Evolutionary conservation across 2,888 invertebrate species (phyloP), one percentile per base, ranked within the genome.

Genomic region (Spilarctia lutea): DNA sequence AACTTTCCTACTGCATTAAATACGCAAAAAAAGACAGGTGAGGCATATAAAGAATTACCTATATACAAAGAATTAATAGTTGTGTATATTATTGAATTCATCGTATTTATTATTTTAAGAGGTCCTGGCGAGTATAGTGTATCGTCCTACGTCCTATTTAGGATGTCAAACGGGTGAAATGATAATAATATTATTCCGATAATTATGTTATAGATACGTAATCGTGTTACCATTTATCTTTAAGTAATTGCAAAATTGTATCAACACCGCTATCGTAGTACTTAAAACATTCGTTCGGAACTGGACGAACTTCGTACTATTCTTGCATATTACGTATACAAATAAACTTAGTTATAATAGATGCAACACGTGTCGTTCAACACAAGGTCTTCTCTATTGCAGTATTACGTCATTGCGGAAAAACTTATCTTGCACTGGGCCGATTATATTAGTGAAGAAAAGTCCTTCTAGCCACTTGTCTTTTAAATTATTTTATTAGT

Each of bases 311-410:
- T 85, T 81, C 77, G 76, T 27, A 65, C n/a, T 60, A 24, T 71
- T 68, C 48, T 63, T 16, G 39, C 27, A n/a, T 68, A 83, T 81
- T 85, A 79, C 83, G 73, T 83, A 78, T 73, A 85, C 82, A 82
- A 83, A 85, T 84, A 85, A 78, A 79, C 79, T 77, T 72, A 72
- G 78, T 76, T 81, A 79, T 85, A 75, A 84, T 80, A 84, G 77
- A 84, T 79, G 79, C 76, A 80, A 87, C 87, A 88, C 87, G 87
- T 87, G 89, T 85, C 83, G 72, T 77, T 70, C 84, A 79, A 77
- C 76, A 80, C 83, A 81, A 85, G 86, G 83, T 84, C 85, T 81
- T 87, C 81, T 86, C 84, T 81, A 85, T 86, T 83, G 82, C 85
- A 82, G 42, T 70, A 81, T 84, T 80, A 80, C 85, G 84, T 85